Evolutionary conservation across 35 echinoderm and acorn worm species (phyloP).

Genomic region (Patiria miniata): DNA sequence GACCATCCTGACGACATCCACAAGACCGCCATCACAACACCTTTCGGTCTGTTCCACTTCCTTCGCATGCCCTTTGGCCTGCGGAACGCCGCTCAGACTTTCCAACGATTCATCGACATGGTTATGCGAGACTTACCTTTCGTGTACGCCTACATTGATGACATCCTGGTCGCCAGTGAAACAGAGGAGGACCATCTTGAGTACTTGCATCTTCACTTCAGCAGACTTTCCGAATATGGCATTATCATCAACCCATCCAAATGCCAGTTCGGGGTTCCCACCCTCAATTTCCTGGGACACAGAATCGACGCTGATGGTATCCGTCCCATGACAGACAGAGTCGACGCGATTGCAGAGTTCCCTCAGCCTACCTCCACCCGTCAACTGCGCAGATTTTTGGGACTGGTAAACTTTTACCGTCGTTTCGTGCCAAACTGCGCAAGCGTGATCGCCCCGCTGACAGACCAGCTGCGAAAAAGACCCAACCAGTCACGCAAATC

Average conservation of each 20-base stretch:
- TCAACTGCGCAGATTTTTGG: constrained; percentile 45
- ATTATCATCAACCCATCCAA: constrained; percentile 50
- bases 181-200: background rate
- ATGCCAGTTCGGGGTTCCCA: constrained; percentile 35
- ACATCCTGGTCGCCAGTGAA: constrained; percentile 26
- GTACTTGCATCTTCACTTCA: background rate
- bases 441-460: constrained; percentile 34
- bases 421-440: background rate
- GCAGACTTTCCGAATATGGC: constrained; percentile 41
- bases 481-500: no score
- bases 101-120: constrained; percentile 49
- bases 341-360: constrained; percentile 45
- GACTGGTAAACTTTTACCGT: constrained; percentile 54
- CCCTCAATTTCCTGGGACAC: constrained; percentile 38
- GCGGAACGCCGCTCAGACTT: constrained; percentile 43
- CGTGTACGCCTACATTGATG: constrained; percentile 37
- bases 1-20: constrained; percentile 26
- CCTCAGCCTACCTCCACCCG: constrained; percentile 42
- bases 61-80: constrained; percentile 43
- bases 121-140: constrained; percentile 27
- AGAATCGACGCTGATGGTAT: constrained; percentile 24
- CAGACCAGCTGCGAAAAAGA: no score
- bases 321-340: constrained; percentile 26
- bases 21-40: constrained; percentile 28
- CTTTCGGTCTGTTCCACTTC: constrained; percentile 35